Conservation (phyloP, 2,113 vertebrate species). For the Psittacus erithacus region DNA sequence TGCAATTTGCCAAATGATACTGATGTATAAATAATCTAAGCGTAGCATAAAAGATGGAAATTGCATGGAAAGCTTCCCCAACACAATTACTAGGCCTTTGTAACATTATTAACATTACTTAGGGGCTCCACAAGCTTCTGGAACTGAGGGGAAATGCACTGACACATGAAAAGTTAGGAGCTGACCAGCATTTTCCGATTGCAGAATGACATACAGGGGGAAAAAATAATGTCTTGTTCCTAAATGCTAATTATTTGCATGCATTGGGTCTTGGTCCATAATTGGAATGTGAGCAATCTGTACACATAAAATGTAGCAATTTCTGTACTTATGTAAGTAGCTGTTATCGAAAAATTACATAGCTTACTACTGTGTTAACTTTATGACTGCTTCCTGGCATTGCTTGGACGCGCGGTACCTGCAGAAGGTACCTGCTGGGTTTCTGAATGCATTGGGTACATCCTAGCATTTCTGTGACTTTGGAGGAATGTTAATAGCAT, state of each 20-base stretch:
- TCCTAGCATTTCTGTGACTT: constrained; percentile 37
- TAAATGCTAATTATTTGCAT: constrained; percentile 67
- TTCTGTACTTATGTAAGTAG: constrained; percentile 60
- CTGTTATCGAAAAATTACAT: constrained; percentile 69
- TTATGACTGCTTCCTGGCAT: constrained; percentile 50
- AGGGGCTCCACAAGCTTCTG: constrained; percentile 25
- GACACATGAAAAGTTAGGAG: neutral
- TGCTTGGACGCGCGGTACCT: constrained; percentile 28
- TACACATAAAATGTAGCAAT: constrained; percentile 58
- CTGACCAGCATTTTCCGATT: constrained; percentile 2
- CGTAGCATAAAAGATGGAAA: constrained; percentile 2
- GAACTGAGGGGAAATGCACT: neutral
- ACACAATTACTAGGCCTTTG: neutral
- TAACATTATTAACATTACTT: neutral
- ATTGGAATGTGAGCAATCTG: constrained; percentile 55
- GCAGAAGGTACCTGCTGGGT: constrained; percentile 60
- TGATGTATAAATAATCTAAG: constrained; percentile 29
- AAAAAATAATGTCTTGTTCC: constrained; percentile 37
- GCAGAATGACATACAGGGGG: neutral
- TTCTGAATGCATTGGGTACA: constrained; percentile 63
- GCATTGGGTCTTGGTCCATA: constrained; percentile 47
- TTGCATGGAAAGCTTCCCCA: neutral
- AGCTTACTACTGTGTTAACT: constrained; percentile 60
- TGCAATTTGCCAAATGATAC: constrained; percentile 19
- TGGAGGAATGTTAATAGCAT: constrained; percentile 53